Evolutionary conservation across 2,797 vertebrate genomes (phyloP).

Genomic region (Morus bassanus): DNA sequence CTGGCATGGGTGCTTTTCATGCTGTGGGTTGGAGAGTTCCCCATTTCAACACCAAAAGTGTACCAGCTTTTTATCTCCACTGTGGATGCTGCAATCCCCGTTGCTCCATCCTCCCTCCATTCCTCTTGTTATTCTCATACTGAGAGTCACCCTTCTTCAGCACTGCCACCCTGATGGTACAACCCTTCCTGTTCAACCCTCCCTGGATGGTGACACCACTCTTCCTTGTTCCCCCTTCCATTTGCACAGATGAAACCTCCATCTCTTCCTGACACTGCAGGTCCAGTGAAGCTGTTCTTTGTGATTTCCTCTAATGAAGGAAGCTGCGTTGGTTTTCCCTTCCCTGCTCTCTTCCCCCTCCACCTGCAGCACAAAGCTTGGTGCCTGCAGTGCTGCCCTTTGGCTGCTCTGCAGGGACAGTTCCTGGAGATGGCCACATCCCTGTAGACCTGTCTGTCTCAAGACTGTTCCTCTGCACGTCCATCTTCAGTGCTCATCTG

Average conservation of each 20-base stretch:
- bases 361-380: neutral
- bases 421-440: neutral
- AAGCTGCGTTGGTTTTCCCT: neutral
- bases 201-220: neutral
- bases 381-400: neutral
- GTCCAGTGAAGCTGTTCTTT: neutral
- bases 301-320: neutral
- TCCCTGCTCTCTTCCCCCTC: neutral
- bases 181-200: neutral
- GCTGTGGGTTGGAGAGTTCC: neutral
- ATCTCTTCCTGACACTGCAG: fast-evolving
- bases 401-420: neutral
- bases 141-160: neutral
- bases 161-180: neutral
- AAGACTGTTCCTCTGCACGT: neutral
- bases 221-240: neutral
- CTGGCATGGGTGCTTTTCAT: fast-evolving
- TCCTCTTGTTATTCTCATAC: neutral
- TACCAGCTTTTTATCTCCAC: neutral
- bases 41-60: neutral
- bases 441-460: neutral
- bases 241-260: neutral
- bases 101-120: neutral
- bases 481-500: neutral
- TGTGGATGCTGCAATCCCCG: neutral